Evolutionary conservation across 2,797 vertebrate species (phyloP), one percentile per base, ranked within the genome.

Genomic region (Melanotaenia parkinsoni): DNA sequence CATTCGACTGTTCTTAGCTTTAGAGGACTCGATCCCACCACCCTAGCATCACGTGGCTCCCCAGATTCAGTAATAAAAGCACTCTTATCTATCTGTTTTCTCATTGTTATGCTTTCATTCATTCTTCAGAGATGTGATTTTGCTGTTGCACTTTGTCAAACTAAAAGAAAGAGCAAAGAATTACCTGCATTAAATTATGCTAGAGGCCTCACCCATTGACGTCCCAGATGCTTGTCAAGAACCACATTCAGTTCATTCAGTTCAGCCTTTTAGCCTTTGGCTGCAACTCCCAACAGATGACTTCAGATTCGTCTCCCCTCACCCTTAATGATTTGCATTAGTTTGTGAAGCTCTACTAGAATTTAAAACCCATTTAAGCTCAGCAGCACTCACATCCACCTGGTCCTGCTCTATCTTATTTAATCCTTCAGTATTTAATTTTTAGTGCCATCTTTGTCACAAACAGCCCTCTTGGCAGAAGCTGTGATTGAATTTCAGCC

Each of bases 281-380:
- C 26, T 80, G 12, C 64, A 35, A 67, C 69, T 80, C 43, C 38
- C 18, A 47, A 5, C 70, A 67, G 72, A 57, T 69, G 30, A 70
- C 50, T 59, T 56, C 67, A 68, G 47, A 63, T 57, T 61, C 37
- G 26, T 37, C 28, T 47, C 24, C 24, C 54, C 37, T 68, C 57
- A 37, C 32, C 70, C 28, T 32, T 76, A 28, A 3, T 57, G 30
- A 79, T 76, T 81, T 81, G 79, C 59, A 74, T 63, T 24, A 2
- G 45, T 73, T 57, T 45, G 51, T 32, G 71, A 11, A 62, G 57
- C 60, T 59, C 54, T 47, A 11, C 22, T 58, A 28, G 75, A 70
- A 69, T 84, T 22, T 37, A 51, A 76, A 73, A 22, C 45, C 32
- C 24, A 65, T 75, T 75, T 76, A 74, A 47, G 66, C 61, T 80